Conservation (phyloP, 2,888 invertebrate species). For the Diarsia mendica region DNA sequence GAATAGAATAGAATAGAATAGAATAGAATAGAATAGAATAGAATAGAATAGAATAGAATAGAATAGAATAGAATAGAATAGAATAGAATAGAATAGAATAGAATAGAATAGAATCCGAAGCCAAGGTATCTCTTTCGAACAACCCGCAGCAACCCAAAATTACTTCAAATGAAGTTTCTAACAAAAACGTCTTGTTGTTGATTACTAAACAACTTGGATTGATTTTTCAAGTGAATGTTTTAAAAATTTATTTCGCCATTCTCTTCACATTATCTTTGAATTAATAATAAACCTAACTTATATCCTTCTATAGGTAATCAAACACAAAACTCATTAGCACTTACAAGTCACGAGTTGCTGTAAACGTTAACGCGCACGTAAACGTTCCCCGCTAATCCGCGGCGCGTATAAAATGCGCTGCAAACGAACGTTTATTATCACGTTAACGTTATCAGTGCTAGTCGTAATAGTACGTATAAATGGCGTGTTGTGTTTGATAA, state of each 20-base stretch:
- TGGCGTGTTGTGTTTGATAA: slow-evolving; percentile 64
- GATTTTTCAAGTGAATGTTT: too few species aligned
- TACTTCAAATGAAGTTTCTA: too few species aligned
- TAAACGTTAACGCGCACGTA: slow-evolving; percentile 69
- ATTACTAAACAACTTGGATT: too few species aligned
- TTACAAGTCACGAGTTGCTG: slow-evolving; percentile 68
- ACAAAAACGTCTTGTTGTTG: too few species aligned
- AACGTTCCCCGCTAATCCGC: slow-evolving; percentile 71
- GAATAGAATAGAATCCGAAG: too few species aligned
- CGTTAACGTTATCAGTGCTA: slow-evolving; percentile 62
- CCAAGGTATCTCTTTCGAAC: too few species aligned
- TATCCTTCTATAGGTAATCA: slow-evolving; percentile 51
- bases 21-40: too few species aligned
- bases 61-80: too few species aligned
- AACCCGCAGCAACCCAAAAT: too few species aligned
- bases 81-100: too few species aligned
- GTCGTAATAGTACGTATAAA: slow-evolving; percentile 52
- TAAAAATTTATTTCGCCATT: not conserved
- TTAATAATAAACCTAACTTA: slow-evolving; percentile 8
- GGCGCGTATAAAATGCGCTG: slow-evolving; percentile 66
- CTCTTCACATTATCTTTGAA: not conserved
- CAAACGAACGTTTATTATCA: slow-evolving; percentile 62
- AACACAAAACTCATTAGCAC: slow-evolving; percentile 72
- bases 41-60: too few species aligned
- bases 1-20: too few species aligned